phyloP scores from a whole-genome alignment of 1,140 invertebrate species.

The Hetaerina americana region DNA sequence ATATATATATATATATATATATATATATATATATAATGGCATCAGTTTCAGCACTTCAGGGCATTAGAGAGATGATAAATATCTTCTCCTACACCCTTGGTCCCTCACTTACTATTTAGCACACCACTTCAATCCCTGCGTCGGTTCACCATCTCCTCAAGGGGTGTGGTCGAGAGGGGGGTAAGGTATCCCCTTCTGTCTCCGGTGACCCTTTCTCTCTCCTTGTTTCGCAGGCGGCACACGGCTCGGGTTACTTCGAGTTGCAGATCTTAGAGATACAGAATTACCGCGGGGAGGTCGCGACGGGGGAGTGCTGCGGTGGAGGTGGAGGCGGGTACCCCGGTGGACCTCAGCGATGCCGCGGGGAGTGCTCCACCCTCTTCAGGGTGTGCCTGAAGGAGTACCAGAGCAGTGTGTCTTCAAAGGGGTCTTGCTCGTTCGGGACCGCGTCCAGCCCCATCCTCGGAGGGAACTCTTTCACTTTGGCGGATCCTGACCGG shows the following conservation, averaged over 20 bases:
- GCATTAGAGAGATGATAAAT: too few relatives aligned
- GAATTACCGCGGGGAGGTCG: constrained; percentile 68
- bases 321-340: constrained; percentile 27
- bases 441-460: constrained; percentile 73
- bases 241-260: constrained; percentile 76
- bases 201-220: neutral
- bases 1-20: too few relatives aligned
- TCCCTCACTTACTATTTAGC: too few relatives aligned
- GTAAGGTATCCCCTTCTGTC: neutral
- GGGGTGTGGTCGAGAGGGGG: too few relatives aligned
- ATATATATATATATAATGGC: too few relatives aligned
- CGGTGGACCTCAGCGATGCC: constrained; percentile 31
- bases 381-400: constrained; percentile 84
- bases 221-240: constrained; percentile 40
- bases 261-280: constrained; percentile 79
- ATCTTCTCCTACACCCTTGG: too few relatives aligned
- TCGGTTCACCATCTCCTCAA: too few relatives aligned
- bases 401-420: constrained; percentile 72
- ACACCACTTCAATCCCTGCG: too few relatives aligned
- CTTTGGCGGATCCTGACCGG: constrained; percentile 58
- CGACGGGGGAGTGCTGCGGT: constrained; percentile 70
- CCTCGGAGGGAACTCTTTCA: constrained; percentile 76
- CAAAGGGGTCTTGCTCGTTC: constrained; percentile 74
- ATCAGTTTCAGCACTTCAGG: too few relatives aligned
- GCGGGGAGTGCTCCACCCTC: constrained; percentile 60